Base-by-base conservation (phyloP, 1,140 invertebrate genomes). In the Drosophila ercepeae region DNA sequence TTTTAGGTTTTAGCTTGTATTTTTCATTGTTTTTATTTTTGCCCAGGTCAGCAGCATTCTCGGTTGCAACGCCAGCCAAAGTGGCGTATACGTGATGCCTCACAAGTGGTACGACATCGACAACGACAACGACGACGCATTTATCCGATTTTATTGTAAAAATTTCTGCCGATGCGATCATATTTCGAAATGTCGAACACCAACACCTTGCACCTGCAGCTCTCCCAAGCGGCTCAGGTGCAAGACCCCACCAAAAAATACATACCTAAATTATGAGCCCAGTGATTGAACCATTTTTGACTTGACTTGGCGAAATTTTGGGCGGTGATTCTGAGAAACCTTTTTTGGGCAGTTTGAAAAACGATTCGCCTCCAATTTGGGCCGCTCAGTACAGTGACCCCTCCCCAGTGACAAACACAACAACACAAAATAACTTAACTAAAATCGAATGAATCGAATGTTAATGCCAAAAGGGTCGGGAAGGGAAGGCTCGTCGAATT, bases 141-240 rank as follows among this genome's bases (percentile, higher is more conserved):
- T 77, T 61, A 68, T 8, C 55, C 23, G 25, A 32, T 71, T 69
- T 60, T 59, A 82, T 71, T 71, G 67, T 32, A 69, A 84, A n/a
- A 57, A 44, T 69, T 77, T 84, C 59, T 77, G 81, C 81, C 44
- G 84, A 86, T 73, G 81, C 81, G 63, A 55, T 81, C 81, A 78
- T 72, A 84, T 84, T 84, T 84, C 68, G 81, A 84, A 84, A 84
- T 84, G 81, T 84, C 82, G 88, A 84, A 27, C 27, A 27, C 27
- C 81, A 84, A 61, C 67, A 73, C 60, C n/a, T n/a, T n/a, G n/a
- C 79, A 84, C 81, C 81, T 84, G 81, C 81, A 51, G 68, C 55
- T 73, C 64, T 57, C 27, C 34, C 54, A 81, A 81, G 58, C 78
- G 59, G 72, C 81, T 84, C 81, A 88, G 81, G 81, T 84, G 82